Evolutionary conservation across 1,140 invertebrate genomes (phyloP), one percentile per base, ranked within the genome.

Genomic region (Caenorhabditis briggsae): DNA sequence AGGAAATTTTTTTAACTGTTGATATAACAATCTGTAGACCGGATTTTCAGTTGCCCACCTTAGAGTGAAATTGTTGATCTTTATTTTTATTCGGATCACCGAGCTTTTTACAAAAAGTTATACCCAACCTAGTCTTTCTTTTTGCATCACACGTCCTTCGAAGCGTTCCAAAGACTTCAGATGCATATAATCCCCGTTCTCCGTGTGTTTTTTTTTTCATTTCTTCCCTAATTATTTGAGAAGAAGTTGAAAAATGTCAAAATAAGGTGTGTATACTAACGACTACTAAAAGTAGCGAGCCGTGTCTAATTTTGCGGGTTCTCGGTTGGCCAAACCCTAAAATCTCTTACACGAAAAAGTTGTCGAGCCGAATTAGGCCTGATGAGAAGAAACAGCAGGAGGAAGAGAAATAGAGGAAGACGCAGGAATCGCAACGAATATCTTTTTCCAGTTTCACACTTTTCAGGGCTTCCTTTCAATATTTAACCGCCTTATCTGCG

Each of bases 331-430:
- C 18, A 61, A 61, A 61, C 33, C 11, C 70, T 12, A 46, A 78
- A 78, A 78, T 78, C 70, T 78, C 33, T 78, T 46, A 78, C 70
- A 78, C 70, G 46, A 41, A 78, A 78, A 78, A 43, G 70, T 78
- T 78, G 70, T 78, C 70, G 70, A 78, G 70, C 46, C 46, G 70
- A 48, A 78, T 78, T 78, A 78, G 70, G 46, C 70, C 70, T 78
- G 70, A 78, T 78, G 70, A 78, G 64, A 70, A 25, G 61, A 65
- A 65, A 9, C 6, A 53, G 11, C 16, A 8, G 0, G 46, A 74
- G 43, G 18, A 41, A 74, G n/a, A 78, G 18, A 12, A 46, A n/a
- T 46, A 8, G 16, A 20, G 14, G 23, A 41, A 78, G 70, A 78
- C 70, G 70, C 70, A 78, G 70, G 20, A 11, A 65, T 33, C n/a